These are phyloP conservation scores for Rhabdomys dilectus DNA, from an alignment of 2,113 vertebrate species.

Conservation along the genomic window DNA sequence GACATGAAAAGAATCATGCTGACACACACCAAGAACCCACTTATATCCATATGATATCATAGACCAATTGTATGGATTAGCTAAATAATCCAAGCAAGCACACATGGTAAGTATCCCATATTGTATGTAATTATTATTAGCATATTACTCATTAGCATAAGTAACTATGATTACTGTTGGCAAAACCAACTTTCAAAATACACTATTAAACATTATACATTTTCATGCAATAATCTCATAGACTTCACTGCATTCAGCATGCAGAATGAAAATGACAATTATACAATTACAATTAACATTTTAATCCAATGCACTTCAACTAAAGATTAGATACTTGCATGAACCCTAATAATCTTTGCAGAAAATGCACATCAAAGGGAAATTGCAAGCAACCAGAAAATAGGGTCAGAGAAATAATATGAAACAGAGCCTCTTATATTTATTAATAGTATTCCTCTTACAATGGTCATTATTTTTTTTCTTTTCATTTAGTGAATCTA, in stretches of 20 bases:
- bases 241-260: constrained; percentile 57
- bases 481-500: neutral
- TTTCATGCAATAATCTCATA: constrained; percentile 74
- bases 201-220: constrained; percentile 64
- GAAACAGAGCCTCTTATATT: neutral
- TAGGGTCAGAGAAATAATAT: constrained; percentile 37
- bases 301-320: constrained; percentile 74
- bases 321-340: constrained; percentile 73
- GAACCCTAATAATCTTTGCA: constrained; percentile 72
- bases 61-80: neutral
- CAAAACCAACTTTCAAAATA: constrained; percentile 71
- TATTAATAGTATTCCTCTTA: constrained; percentile 37
- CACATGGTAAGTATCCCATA: neutral
- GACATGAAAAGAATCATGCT: neutral
- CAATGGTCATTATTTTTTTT: neutral
- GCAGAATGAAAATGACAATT: constrained; percentile 77
- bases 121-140: constrained; percentile 28
- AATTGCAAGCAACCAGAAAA: constrained; percentile 53
- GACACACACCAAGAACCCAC: neutral
- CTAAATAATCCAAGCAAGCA: neutral
- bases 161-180: constrained; percentile 51
- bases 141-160: neutral
- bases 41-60: neutral
- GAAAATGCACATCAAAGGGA: constrained; percentile 67
- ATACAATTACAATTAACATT: constrained; percentile 76